These are phyloP conservation scores for Nerophis lumbriciformis DNA, from an alignment of 2,113 vertebrate genomes.

Conservation along the genomic window DNA sequence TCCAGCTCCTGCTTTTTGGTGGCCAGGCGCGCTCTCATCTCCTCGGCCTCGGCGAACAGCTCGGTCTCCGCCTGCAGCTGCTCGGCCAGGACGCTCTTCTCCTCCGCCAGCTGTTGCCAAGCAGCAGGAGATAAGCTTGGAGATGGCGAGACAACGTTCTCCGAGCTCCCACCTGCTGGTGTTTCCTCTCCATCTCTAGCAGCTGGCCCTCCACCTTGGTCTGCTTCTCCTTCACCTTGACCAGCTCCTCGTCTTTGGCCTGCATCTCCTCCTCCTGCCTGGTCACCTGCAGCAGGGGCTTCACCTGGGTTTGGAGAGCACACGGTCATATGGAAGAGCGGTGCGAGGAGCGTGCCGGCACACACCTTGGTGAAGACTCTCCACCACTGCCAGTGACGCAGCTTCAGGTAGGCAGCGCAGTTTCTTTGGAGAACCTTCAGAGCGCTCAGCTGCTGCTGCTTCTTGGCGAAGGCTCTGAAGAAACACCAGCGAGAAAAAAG, in stretches of 20 bases:
- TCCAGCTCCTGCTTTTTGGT: constrained; percentile 96
- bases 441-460: constrained; percentile 94
- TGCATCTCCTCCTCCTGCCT: constrained; percentile 96
- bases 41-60: constrained; percentile 95
- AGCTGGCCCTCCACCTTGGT: constrained; percentile 91
- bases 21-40: constrained; percentile 93
- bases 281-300: constrained; percentile 97
- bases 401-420: constrained; percentile 91
- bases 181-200: constrained; percentile 94
- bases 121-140: neutral
- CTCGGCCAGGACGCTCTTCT: constrained; percentile 97
- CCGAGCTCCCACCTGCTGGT: constrained; percentile 82
- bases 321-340: neutral
- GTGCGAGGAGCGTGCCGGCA: neutral
- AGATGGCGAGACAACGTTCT: neutral
- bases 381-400: constrained; percentile 99
- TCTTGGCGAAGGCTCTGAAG: constrained; percentile 91
- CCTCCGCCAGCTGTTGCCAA: constrained; percentile 79
- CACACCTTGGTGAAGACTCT: constrained; percentile 93
- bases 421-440: constrained; percentile 97
- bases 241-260: constrained; percentile 93
- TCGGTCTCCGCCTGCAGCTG: constrained; percentile 97
- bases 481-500: neutral
- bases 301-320: constrained; percentile 75
- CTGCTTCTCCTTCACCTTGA: constrained; percentile 97